Conservation (phyloP, 2,797 vertebrate genomes). For the Pseudomugil tenellus region DNA sequence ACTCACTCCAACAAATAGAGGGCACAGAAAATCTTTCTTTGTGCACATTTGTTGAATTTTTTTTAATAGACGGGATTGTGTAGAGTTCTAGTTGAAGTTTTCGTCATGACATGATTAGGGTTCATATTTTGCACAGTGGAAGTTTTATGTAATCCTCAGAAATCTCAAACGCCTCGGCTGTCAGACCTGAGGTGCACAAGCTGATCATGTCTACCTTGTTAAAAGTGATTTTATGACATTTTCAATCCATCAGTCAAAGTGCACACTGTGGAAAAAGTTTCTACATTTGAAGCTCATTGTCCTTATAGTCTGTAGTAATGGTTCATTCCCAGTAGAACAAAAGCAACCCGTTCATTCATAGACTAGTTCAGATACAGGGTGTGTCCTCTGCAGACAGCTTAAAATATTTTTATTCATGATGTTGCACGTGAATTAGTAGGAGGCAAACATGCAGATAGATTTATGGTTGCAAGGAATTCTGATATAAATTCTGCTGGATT, state of each 20-base stretch:
- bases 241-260: slow-evolving; percentile 37
- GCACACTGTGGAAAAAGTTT: slow-evolving; percentile 19
- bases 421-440: background rate
- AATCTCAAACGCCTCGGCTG: slow-evolving; percentile 51
- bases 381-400: slow-evolving; percentile 8
- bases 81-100: slow-evolving; percentile 44
- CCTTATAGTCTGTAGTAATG: slow-evolving; percentile 2
- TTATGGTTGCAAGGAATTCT: background rate
- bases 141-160: slow-evolving; percentile 54
- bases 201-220: slow-evolving; percentile 59
- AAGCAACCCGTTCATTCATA: background rate
- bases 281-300: slow-evolving; percentile 21
- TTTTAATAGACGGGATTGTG: slow-evolving; percentile 35
- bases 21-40: slow-evolving; percentile 55
- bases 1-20: slow-evolving; percentile 68
- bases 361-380: background rate
- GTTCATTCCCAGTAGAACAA: slow-evolving; percentile 8
- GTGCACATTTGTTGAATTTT: slow-evolving; percentile 56
- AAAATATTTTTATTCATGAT: slow-evolving; percentile 1
- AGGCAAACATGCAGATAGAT: background rate
- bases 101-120: slow-evolving; percentile 44
- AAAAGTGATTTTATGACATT: slow-evolving; percentile 60
- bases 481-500: too few relatives aligned
- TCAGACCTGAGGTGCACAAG: slow-evolving; percentile 44
- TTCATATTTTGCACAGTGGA: slow-evolving; percentile 44